phyloP scores from a whole-genome alignment of 1,140 invertebrate species.

The Sycophila sp. region DNA sequence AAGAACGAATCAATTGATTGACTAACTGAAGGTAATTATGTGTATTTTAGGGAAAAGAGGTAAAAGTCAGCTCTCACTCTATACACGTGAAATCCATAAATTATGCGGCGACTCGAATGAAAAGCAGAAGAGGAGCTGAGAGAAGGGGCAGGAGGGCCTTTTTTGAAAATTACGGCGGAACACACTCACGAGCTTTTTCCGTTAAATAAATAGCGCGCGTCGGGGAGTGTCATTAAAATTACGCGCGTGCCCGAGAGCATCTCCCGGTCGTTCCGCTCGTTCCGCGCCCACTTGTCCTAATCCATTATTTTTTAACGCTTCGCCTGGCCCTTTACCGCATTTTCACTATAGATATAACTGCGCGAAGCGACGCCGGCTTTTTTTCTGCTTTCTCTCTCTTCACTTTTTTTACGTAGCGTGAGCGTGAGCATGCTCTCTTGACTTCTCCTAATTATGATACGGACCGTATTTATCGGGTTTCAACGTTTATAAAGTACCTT shows the following conservation, averaged over 20 bases:
- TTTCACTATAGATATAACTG: neutral
- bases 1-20: too few relatives aligned
- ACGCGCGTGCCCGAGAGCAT: slow-evolving; percentile 44
- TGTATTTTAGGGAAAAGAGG: too few relatives aligned
- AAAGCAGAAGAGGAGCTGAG: neutral
- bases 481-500: too few relatives aligned
- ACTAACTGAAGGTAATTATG: too few relatives aligned
- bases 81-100: neutral
- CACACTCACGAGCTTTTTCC: neutral
- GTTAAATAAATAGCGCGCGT: slow-evolving; percentile 13
- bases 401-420: neutral
- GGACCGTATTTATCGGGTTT: too few relatives aligned
- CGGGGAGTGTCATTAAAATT: slow-evolving; percentile 50
- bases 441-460: too few relatives aligned
- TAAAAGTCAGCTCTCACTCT: neutral
- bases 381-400: neutral
- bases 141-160: neutral
- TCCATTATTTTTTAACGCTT: slow-evolving; percentile 51
- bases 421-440: too few relatives aligned
- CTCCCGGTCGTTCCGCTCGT: neutral
- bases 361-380: neutral
- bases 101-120: neutral
- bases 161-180: slow-evolving; percentile 26
- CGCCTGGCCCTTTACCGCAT: slow-evolving; percentile 14
- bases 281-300: slow-evolving; percentile 24